A percentile compares a stretch with the other conserved stretches of the same genome.
phyloP scores from a whole-genome alignment of 1,140 invertebrate species.

The Sitobion miscanthi region DNA sequence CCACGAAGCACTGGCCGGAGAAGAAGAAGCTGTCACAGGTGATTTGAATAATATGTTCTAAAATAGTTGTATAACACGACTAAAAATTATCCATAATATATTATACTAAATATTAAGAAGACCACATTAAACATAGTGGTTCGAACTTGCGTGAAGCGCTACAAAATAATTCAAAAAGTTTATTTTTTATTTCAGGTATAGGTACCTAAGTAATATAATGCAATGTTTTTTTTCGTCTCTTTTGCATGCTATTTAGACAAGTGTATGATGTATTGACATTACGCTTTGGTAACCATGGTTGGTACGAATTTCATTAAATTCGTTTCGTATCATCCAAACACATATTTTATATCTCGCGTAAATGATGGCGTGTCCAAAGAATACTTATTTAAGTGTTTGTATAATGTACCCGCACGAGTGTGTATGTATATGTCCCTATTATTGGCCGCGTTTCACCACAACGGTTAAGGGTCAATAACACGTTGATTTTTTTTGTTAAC shows the following conservation, averaged over 20 bases:
- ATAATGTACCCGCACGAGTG: not conserved
- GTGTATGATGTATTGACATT: slow-evolving; percentile 1
- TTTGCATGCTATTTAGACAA: not conserved
- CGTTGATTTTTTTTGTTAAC: not conserved
- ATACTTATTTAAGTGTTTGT: not conserved
- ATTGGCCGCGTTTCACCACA: not conserved
- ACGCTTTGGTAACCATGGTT: not conserved
- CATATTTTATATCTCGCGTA: not conserved
- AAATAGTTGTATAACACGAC: not conserved
- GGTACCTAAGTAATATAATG: not conserved
- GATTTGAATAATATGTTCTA: not conserved
- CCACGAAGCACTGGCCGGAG: slow-evolving; percentile 45
- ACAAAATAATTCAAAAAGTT: not conserved
- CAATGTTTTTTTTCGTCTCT: not conserved
- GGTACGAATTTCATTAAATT: not conserved
- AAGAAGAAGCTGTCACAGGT: slow-evolving; percentile 29
- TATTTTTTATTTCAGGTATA: not conserved
- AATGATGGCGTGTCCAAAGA: not conserved
- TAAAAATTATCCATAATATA: not conserved
- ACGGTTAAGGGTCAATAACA: slow-evolving; percentile 18
- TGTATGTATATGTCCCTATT: not conserved
- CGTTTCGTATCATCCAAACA: not conserved
- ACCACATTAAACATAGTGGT: not conserved
- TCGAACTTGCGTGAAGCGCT: not conserved
- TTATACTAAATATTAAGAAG: not conserved